These are phyloP conservation scores for Dryobates pubescens DNA, from an alignment of 2,797 vertebrate species.

Conservation along the genomic window DNA sequence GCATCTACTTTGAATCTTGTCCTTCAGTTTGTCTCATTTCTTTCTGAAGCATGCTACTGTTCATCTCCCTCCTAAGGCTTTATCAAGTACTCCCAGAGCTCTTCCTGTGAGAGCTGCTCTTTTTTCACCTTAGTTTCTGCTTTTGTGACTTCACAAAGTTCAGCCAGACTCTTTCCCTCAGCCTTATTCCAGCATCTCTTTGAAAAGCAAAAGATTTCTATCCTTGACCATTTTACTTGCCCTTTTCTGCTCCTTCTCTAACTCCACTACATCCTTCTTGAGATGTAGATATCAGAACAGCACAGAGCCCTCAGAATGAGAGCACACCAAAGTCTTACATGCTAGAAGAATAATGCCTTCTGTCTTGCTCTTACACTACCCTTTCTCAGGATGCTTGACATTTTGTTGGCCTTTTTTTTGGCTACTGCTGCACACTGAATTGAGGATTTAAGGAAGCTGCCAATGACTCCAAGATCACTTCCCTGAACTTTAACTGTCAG, in stretches of 20 bases:
- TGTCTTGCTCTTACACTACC: neutral
- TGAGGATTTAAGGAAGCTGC: neutral
- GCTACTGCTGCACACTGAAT: fast-evolving
- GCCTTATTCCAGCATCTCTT: neutral
- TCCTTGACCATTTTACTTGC: neutral
- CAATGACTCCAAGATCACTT: neutral
- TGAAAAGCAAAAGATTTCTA: neutral
- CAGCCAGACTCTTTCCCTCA: neutral
- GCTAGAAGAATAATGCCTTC: neutral
- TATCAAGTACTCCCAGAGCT: neutral
- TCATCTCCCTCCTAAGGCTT: neutral
- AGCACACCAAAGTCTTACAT: neutral
- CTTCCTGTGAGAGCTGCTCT: neutral
- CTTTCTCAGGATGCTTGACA: neutral
- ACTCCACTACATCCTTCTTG: neutral
- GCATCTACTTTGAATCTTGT: neutral
- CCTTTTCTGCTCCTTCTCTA: neutral
- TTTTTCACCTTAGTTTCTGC: neutral
- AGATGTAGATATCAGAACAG: neutral
- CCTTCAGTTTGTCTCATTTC: neutral
- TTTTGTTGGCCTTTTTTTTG: neutral
- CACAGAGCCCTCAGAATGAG: neutral
- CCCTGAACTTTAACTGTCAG: neutral
- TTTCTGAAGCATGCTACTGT: neutral
- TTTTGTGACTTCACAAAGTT: neutral